These are phyloP conservation scores for Drosophila longiperda DNA, from an alignment of 2,888 invertebrate species.

Conservation along the genomic window DNA sequence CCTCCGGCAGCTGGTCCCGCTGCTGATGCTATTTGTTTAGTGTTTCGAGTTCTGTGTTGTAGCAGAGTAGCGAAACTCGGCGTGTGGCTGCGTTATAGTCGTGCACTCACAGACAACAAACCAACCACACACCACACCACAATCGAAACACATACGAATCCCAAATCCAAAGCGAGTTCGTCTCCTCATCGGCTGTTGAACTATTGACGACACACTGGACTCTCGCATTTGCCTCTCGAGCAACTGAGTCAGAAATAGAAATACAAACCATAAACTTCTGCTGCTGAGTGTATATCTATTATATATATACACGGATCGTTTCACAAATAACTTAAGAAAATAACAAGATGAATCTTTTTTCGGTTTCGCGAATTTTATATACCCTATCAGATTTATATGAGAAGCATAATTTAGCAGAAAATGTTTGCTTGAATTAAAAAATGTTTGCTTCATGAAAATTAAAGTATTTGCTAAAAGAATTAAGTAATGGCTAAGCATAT, in stretches of 20 bases:
- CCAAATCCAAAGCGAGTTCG: conserved; percentile 23
- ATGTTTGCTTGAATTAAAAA: background rate
- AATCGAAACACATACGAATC: background rate
- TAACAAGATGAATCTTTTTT: background rate
- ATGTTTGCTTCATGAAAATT: background rate
- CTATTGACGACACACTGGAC: conserved; percentile 51
- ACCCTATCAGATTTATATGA: background rate
- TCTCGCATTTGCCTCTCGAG: conserved; percentile 17
- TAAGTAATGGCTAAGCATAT: background rate
- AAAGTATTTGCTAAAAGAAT: background rate
- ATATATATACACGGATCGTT: conserved; percentile 6
- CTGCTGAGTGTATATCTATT: background rate
- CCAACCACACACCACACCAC: background rate
- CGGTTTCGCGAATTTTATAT: background rate
- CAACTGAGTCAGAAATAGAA: conserved; percentile 60
- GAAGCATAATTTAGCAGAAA: background rate
- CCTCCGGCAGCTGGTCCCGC: conserved; percentile 34
- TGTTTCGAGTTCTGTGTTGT: conserved; percentile 33
- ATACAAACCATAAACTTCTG: conserved; percentile 13
- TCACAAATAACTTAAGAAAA: conserved; percentile 2
- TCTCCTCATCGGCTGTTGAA: conserved; percentile 69
- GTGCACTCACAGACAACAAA: conserved; percentile 6
- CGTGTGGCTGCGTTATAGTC: conserved; percentile 55
- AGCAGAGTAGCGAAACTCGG: conserved; percentile 45
- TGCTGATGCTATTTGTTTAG: conserved; percentile 11